These are phyloP conservation scores for Cryptoblepharus egeriae DNA, from an alignment of 2,797 vertebrate species.

Conservation along the genomic window DNA sequence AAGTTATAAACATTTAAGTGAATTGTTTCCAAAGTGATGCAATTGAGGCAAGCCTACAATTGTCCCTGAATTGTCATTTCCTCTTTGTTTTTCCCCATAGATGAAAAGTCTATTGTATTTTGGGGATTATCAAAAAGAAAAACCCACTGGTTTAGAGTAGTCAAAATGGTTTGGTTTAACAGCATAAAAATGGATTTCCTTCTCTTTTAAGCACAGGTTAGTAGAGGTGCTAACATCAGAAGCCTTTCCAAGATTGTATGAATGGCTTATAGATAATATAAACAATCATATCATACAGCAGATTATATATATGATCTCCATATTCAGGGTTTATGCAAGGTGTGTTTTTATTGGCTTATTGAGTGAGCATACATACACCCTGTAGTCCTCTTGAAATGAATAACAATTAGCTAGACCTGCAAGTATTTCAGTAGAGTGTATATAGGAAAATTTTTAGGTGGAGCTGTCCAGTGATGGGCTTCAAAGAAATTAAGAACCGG, in stretches of 20 bases:
- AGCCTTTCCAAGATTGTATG: neutral
- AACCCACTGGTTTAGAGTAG: conserved; percentile 23
- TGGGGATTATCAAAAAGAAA: conserved; percentile 5
- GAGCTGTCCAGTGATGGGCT: too few relatives aligned
- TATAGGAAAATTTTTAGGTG: neutral
- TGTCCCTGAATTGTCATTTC: conserved; percentile 8
- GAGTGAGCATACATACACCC: neutral
- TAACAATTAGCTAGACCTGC: neutral
- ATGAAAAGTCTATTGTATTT: conserved; percentile 1
- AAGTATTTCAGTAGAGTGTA: neutral
- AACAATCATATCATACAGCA: too few relatives aligned
- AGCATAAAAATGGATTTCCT: neutral
- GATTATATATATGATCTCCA: neutral
- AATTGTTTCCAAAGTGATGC: neutral
- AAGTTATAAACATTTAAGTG: fast-evolving
- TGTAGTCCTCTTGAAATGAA: neutral
- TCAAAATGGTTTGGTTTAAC: conserved; percentile 6
- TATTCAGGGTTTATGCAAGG: neutral
- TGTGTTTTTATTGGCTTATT: neutral
- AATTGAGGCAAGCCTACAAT: fast-evolving
- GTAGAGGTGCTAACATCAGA: fast-evolving
- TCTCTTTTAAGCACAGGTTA: neutral
- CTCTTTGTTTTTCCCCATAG: neutral
- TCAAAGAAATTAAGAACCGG: too few relatives aligned
- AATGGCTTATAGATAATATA: neutral